These are phyloP conservation scores for Drosophila quadrilineata DNA, from an alignment of 1,140 invertebrate genomes.

Conservation along the genomic window DNA sequence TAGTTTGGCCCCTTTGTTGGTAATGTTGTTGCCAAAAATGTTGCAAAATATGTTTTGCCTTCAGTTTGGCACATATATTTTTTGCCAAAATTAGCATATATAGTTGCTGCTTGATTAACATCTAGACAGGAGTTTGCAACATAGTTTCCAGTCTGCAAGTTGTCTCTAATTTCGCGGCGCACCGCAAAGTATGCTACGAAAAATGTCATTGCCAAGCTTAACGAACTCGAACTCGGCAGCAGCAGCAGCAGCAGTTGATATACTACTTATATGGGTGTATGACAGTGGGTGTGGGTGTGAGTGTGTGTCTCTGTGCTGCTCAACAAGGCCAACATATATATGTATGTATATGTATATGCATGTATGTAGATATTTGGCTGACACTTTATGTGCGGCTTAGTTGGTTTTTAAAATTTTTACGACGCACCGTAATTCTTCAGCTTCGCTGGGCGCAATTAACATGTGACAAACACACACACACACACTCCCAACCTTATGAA, in stretches of 20 bases:
- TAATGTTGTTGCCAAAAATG: slow-evolving; percentile 39
- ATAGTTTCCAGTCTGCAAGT: no score
- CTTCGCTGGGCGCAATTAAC: slow-evolving; percentile 59
- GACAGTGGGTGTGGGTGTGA: not conserved
- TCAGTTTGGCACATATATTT: no score
- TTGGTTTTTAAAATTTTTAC: slow-evolving; percentile 55
- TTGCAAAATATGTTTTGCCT: slow-evolving; percentile 14
- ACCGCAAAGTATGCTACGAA: slow-evolving; percentile 32
- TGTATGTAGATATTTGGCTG: slow-evolving; percentile 45
- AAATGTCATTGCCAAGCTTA: no score
- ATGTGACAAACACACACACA: slow-evolving; percentile 5
- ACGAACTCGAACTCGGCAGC: slow-evolving; percentile 23
- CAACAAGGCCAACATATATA: slow-evolving; percentile 3
- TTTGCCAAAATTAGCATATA: no score
- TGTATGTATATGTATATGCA: slow-evolving; percentile 2
- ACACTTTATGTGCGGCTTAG: slow-evolving; percentile 67
- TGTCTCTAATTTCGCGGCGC: slow-evolving; percentile 32
- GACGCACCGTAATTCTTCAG: slow-evolving; percentile 53
- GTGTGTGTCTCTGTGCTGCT: not conserved
- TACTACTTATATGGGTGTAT: slow-evolving; percentile 6
- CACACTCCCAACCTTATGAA: not conserved
- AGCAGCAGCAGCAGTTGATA: no score
- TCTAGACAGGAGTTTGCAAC: no score
- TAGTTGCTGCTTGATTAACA: no score
- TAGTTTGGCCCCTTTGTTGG: slow-evolving; percentile 52